Base-by-base conservation (phyloP, 37 sponge, comb jelly and placozoan genomes). In the Eunapius fragilis region DNA sequence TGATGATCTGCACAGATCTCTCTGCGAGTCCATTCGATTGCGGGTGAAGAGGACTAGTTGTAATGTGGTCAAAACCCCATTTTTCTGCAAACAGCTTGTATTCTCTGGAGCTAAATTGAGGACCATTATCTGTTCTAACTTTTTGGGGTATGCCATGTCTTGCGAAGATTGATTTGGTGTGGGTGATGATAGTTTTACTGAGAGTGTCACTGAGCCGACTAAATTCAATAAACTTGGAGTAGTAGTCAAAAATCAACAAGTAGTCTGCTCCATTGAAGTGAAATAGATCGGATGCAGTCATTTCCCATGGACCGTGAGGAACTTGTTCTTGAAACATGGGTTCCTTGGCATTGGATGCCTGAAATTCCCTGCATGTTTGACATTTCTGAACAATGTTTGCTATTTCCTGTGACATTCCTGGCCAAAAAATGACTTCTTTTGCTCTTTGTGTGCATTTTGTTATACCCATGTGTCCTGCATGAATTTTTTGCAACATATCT, bases 11-110 rank as follows among this genome's bases (percentile, higher is more conserved):
- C 11, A 76, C 77, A 32, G 77, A 76, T 33, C 37, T 37, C 37
- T 84, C 77, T 30, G 77, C 34, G 5, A 32, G 30, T n/a, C 77
- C 77, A 76, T 76, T 76, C 25, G 77, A 36, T 30, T 84, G 85
- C 6, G 30, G 10, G 30, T 76, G 77, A 3, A 41, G 37, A 9
- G 77, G 77, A 33, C 77, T 76, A 31, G 32, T 34, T 33, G 32
- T 76, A 9, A 31, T 33, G 34, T 76, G 77, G 6, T 76, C n/a
- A 31, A 76, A 76, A 27, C 77, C 77, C 30, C 32, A 76, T 32
- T 76, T 2, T 17, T 34, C 31, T 11, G 33, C 34, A 33, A 76
- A 76, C 37, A 28, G 31, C 37, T 13, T 76, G 77, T 32, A 76
- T 33, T 76, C 77, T 34, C 12, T 4, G 25, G 77, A 76, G 32